These are phyloP conservation scores for Oryzias curvinotus DNA, from an alignment of 2,113 vertebrate species.

Conservation along the genomic window DNA sequence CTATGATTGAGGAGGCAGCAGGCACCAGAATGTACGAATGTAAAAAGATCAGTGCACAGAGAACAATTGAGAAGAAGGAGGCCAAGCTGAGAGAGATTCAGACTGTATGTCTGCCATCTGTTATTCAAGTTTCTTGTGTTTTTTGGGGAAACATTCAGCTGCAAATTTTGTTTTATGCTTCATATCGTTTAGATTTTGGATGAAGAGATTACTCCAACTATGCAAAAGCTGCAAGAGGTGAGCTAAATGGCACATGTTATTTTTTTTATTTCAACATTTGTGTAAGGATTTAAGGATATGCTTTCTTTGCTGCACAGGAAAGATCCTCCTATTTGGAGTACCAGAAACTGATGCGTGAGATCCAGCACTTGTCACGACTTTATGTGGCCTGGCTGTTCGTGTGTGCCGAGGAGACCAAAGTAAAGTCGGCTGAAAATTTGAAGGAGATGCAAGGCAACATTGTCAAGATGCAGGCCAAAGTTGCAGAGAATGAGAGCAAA, in stretches of 20 bases:
- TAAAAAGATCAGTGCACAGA: conserved; percentile 89
- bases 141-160: neutral
- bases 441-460: conserved; percentile 81
- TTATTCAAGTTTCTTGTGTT: neutral
- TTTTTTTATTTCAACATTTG: neutral
- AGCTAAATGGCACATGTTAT: neutral
- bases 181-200: conserved; percentile 81
- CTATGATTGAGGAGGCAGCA: conserved; percentile 96
- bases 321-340: conserved; percentile 89
- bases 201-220: conserved; percentile 92
- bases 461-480: conserved; percentile 75
- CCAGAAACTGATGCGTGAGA: conserved; percentile 85
- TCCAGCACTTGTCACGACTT: conserved; percentile 85
- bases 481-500: conserved; percentile 79
- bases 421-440: conserved; percentile 77
- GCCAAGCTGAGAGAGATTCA: conserved; percentile 87
- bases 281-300: neutral
- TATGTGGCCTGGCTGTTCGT: conserved; percentile 88
- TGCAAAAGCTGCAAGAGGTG: conserved; percentile 92
- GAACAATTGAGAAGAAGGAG: conserved; percentile 96
- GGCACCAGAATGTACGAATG: conserved; percentile 96
- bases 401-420: conserved; percentile 85
- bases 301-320: conserved; percentile 74
- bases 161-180: neutral
- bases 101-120: conserved; percentile 73